These are phyloP conservation scores for Nasonia vitripennis DNA, from an alignment of 1,140 invertebrate species.

Conservation along the genomic window DNA sequence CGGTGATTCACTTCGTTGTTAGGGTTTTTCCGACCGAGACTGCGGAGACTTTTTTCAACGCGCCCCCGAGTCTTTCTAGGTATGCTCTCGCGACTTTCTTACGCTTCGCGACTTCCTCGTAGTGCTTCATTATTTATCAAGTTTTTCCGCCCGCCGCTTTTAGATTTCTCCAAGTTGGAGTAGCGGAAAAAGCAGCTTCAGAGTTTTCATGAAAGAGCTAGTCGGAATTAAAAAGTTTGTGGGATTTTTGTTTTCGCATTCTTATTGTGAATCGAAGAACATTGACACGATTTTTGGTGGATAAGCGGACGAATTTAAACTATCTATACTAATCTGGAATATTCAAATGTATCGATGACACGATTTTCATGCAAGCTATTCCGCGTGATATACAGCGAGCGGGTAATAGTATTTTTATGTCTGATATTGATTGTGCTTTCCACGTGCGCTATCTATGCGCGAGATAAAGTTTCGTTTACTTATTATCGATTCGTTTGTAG, in stretches of 20 bases:
- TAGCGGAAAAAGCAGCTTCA: no score
- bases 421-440: constrained; percentile 15
- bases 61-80: no score
- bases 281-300: no score
- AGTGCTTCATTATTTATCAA: neutral
- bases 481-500: constrained; percentile 37
- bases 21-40: neutral
- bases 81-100: neutral
- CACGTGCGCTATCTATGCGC: neutral
- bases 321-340: no score
- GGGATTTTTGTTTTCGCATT: no score
- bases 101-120: neutral
- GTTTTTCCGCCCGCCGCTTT: neutral
- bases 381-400: neutral
- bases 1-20: neutral
- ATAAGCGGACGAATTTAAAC: no score
- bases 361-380: neutral
- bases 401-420: neutral
- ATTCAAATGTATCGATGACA: neutral
- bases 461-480: constrained; percentile 26
- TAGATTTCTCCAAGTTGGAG: neutral
- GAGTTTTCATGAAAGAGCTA: no score
- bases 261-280: no score
- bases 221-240: no score
- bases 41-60: no score